Conservation (phyloP, 1,140 invertebrate species). For the Drosophila fuyamai region DNA sequence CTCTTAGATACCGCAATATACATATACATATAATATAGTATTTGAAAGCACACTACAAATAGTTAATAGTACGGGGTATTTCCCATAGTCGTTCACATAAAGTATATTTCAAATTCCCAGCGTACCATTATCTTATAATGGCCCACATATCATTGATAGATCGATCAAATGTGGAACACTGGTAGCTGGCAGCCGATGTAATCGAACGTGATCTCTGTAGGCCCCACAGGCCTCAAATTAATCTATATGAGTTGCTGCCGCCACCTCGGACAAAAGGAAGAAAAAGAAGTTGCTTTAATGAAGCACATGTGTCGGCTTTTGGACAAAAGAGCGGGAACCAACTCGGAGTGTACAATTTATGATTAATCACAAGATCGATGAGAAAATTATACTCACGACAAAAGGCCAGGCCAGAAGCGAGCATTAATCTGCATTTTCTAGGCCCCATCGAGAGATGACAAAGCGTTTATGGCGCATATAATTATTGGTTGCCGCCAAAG, state of each 20-base stretch:
- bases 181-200: slow-evolving; percentile 80
- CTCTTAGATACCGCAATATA: no score
- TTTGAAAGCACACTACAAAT: no score
- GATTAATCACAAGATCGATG: slow-evolving; percentile 84
- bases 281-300: slow-evolving; percentile 72
- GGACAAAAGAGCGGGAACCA: slow-evolving; percentile 48
- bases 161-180: slow-evolving; percentile 79
- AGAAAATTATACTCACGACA: slow-evolving; percentile 82
- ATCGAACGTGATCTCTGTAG: slow-evolving; percentile 62
- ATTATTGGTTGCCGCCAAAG: slow-evolving; percentile 79
- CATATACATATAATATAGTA: no score
- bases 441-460: slow-evolving; percentile 67
- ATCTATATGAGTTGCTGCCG: slow-evolving; percentile 44
- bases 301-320: slow-evolving; percentile 67
- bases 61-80: no score
- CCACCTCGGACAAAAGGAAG: slow-evolving; percentile 36
- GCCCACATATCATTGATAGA: slow-evolving; percentile 61
- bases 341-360: slow-evolving; percentile 67
- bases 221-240: slow-evolving; percentile 66
- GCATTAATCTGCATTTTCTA: slow-evolving; percentile 81
- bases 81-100: not conserved
- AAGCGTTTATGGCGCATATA: slow-evolving; percentile 80
- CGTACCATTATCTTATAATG: slow-evolving; percentile 14
- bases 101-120: not conserved
- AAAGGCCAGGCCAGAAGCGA: slow-evolving; percentile 53